phyloP scores from a whole-genome alignment of 2,113 vertebrate species.

The Numida meleagris region DNA sequence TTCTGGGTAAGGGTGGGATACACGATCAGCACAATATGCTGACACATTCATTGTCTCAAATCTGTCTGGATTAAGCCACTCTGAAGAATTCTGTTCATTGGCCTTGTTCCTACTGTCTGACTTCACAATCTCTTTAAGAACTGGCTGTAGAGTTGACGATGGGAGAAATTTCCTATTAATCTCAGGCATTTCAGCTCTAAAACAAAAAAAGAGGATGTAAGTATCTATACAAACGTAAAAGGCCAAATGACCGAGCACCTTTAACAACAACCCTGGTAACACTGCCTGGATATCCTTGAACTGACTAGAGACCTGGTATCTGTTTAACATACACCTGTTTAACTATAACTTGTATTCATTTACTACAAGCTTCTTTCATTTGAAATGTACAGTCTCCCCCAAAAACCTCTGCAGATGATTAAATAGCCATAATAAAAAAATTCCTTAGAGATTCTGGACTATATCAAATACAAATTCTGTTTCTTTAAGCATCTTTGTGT shows the following conservation, averaged over 20 bases:
- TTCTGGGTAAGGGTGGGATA: conserved; percentile 1
- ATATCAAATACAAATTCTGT: background rate
- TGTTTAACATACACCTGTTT: background rate
- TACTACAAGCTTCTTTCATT: background rate
- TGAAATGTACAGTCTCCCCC: background rate
- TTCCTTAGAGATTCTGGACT: background rate
- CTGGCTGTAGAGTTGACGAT: conserved; percentile 35
- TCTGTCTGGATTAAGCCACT: conserved; percentile 43
- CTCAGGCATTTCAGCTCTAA: conserved; percentile 64
- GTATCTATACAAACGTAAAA: background rate
- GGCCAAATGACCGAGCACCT: background rate
- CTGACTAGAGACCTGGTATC: background rate
- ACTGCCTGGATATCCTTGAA: background rate
- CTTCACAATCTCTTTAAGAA: conserved; percentile 42
- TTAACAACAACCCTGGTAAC: background rate
- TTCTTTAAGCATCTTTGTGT: background rate
- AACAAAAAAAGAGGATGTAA: background rate
- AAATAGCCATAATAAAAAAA: background rate
- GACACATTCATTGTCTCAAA: conserved; percentile 22
- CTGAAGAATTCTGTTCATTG: background rate
- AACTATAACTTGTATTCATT: background rate
- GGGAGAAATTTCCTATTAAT: conserved; percentile 40
- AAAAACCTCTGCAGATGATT: background rate
- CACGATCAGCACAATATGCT: background rate
- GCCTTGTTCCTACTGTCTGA: conserved; percentile 53